Percentiles rank a stretch among this genome's conserved stretches.
Evolutionary conservation across 2,113 vertebrate species (phyloP).

Genomic region (Centropus bengalensis): DNA sequence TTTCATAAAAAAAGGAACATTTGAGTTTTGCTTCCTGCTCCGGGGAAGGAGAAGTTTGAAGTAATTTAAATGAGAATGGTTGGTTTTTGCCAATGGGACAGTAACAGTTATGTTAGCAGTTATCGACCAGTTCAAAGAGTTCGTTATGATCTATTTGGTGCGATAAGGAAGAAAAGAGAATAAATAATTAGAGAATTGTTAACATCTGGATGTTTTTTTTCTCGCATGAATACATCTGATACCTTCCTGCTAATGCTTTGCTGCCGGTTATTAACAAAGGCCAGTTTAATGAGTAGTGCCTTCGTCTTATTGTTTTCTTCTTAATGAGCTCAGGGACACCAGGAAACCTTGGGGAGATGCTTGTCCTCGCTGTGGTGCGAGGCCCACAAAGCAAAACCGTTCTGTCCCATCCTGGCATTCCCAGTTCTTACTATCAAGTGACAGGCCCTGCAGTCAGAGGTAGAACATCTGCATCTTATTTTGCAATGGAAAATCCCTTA

Average conservation of each 20-base stretch:
- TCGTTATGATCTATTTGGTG: background rate
- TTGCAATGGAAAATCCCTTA: slow-evolving; percentile 31
- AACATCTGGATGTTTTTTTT: background rate
- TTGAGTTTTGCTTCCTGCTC: background rate
- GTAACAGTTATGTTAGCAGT: background rate
- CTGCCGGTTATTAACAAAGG: background rate
- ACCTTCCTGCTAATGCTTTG: background rate
- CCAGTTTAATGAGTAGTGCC: background rate
- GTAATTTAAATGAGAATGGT: background rate
- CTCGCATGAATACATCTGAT: background rate
- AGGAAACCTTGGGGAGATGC: background rate
- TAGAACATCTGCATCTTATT: slow-evolving; percentile 62
- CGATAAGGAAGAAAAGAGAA: background rate
- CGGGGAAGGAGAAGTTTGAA: background rate
- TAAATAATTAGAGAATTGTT: background rate
- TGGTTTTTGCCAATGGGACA: background rate
- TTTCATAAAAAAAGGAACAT: background rate
- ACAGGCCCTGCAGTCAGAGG: background rate
- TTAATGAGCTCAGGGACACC: slow-evolving; percentile 31
- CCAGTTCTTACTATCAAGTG: background rate
- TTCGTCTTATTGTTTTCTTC: slow-evolving; percentile 1
- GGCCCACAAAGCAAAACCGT: background rate
- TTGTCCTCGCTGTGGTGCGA: background rate
- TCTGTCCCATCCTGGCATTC: slow-evolving; percentile 32
- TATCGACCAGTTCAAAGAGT: background rate